Percentiles rank a stretch among this genome's conserved stretches.
phyloP scores from a whole-genome alignment of 1,140 invertebrate genomes.

The Antheraea mylitta region DNA sequence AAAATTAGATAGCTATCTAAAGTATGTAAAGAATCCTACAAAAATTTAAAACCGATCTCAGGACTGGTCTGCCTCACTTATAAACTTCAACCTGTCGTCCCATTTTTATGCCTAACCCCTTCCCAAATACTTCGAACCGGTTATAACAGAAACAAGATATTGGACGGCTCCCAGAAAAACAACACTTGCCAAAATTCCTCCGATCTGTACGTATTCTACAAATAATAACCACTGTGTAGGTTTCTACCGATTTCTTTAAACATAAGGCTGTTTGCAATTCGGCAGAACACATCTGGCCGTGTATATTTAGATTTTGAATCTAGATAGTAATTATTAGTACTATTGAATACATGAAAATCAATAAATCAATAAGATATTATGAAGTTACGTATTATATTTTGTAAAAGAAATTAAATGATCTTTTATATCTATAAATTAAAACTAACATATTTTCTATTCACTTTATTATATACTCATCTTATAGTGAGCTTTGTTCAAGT shows the following conservation, averaged over 20 bases:
- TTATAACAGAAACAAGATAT: conserved; percentile 2
- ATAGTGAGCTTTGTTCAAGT: too few species aligned
- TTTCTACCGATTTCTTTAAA: neutral
- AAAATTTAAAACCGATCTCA: neutral
- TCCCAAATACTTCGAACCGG: conserved; percentile 12
- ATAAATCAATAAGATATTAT: neutral
- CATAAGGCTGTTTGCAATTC: neutral
- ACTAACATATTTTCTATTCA: too few species aligned
- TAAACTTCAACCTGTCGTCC: neutral
- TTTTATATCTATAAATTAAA: too few species aligned
- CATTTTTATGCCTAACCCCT: conserved; percentile 10
- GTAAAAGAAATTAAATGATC: neutral
- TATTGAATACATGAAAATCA: neutral
- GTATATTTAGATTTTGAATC: neutral
- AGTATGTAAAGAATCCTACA: neutral
- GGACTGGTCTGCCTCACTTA: neutral
- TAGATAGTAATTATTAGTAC: neutral
- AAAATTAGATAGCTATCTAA: too few species aligned
- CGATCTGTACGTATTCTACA: neutral
- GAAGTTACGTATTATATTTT: neutral
- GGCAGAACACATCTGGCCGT: neutral
- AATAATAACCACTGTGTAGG: neutral
- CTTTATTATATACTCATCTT: too few species aligned
- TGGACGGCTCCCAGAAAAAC: neutral
- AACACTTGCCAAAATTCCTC: conserved; percentile 1